Percentiles rank a stretch among this genome's conserved stretches.
These are phyloP conservation scores for Microtus obscurus DNA, from an alignment of 2,797 vertebrate species.

Conservation along the genomic window DNA sequence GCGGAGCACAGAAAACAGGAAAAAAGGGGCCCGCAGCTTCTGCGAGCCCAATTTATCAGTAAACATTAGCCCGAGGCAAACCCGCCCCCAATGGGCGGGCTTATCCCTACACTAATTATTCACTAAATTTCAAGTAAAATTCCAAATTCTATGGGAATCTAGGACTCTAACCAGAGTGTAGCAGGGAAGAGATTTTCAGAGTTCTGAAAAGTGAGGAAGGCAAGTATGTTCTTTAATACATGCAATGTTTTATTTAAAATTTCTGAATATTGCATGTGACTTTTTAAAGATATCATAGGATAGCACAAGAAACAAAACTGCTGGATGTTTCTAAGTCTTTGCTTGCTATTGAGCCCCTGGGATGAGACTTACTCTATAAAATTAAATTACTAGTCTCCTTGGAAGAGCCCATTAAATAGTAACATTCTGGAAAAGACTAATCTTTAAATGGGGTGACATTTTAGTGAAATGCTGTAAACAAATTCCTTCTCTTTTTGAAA, in stretches of 20 bases:
- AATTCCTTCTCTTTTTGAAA: not conserved
- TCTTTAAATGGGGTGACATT: not conserved
- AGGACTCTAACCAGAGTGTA: not conserved
- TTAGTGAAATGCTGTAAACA: conserved; percentile 5
- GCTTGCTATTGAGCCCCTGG: not conserved
- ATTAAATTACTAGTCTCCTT: conserved; percentile 1
- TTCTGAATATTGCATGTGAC: not conserved
- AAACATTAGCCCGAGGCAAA: too few relatives aligned
- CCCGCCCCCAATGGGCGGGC: too few relatives aligned
- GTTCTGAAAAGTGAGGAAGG: not conserved
- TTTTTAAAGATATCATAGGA: conserved; percentile 37
- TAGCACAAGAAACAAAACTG: not conserved
- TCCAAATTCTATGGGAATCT: not conserved
- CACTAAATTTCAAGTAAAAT: not conserved
- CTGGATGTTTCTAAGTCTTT: not conserved
- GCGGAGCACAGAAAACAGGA: too few relatives aligned
- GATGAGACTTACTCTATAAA: not conserved
- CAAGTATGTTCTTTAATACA: not conserved
- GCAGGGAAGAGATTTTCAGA: not conserved
- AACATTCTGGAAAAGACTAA: not conserved
- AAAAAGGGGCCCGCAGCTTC: too few relatives aligned
- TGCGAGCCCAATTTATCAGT: too few relatives aligned
- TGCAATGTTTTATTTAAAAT: not conserved
- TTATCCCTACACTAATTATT: too few relatives aligned
- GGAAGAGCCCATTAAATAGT: conserved; percentile 5